Evolutionary conservation across 2,888 invertebrate species (phyloP), one percentile per base, ranked within the genome.

Genomic region (Beris chalybata): DNA sequence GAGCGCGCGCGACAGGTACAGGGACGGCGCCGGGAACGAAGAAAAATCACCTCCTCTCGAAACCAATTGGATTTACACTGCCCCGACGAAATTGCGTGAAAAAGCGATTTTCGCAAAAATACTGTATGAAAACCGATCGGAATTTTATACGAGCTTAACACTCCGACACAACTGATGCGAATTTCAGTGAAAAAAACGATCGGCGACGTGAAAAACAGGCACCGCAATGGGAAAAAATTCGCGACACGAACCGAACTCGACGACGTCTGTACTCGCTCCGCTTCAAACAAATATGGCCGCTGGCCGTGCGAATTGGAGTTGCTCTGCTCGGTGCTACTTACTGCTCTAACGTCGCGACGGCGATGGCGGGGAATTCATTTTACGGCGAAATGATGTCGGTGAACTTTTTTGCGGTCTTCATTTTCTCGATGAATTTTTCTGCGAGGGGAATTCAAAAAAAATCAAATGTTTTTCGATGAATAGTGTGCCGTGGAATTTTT

Each of bases 201-300:
- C 50, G 52, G 29, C 50, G 50, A 52, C 50, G 47, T 12, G 43
- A 61, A 58, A 64, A 67, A 57, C 64, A 64, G 67, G 64, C 67
- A 48, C 63, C 64, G 58, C 38, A 38, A 32, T 50, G 29, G 29
- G 45, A 32, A 64, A 67, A 67, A 67, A 53, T 63, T n/a, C 65
- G 64, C 64, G 67, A 64, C 64, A 67, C 67, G 65, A 50, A 52
- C 50, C 50, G 52, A 29, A 38, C 52, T 38, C 61, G 38, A 12
- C 67, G 50, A 56, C 53, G 64, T 58, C 64, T 67, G 58, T 64
- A 64, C 64, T 64, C 63, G 63, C 67, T 67, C 64, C 64, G 57
- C 67, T 67, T 67, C 52, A 67, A 67, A 67, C 67, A 67, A 61
- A 67, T 64, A 67, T 67, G 67, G 67, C 67, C 22, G 22, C 22